phyloP scores from a whole-genome alignment of 1,140 invertebrate genomes.

The Colletes gigas region DNA sequence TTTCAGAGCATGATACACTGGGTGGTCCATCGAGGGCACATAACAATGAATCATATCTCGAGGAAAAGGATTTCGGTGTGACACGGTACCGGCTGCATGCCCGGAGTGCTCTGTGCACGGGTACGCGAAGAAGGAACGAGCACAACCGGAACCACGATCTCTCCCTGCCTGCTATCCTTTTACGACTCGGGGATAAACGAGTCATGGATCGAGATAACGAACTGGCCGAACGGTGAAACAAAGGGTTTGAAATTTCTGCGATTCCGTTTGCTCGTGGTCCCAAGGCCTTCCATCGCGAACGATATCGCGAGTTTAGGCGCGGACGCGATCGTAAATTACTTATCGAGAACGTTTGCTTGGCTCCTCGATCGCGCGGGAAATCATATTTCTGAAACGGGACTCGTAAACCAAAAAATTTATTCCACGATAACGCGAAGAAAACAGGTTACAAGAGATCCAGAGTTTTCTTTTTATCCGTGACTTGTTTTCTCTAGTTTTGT shows the following conservation, averaged over 20 bases:
- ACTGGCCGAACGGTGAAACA: constrained; percentile 23
- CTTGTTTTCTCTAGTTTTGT: too few species aligned
- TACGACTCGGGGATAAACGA: constrained; percentile 56
- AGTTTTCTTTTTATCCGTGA: too few species aligned
- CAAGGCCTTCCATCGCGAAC: neutral
- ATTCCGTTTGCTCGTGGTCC: neutral
- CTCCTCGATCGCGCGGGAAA: too few species aligned
- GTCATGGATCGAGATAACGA: constrained; percentile 37
- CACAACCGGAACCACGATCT: constrained; percentile 60
- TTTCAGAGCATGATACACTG: constrained; percentile 74
- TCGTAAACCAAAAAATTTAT: too few species aligned
- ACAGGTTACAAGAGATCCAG: too few species aligned
- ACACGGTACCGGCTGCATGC: constrained; percentile 54
- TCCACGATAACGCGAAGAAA: too few species aligned
- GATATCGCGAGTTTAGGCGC: too few species aligned
- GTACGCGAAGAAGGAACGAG: constrained; percentile 38
- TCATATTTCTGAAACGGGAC: too few species aligned
- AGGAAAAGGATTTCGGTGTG: constrained; percentile 67
- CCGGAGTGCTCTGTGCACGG: constrained; percentile 11
- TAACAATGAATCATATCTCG: constrained; percentile 76
- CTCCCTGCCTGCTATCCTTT: constrained; percentile 20
- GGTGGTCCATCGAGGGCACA: constrained; percentile 74
- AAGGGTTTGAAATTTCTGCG: constrained; percentile 26
- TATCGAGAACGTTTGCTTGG: too few species aligned
- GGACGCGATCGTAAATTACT: too few species aligned